Conservation (phyloP, 1,140 invertebrate genomes). For the Aphidius ervi region DNA sequence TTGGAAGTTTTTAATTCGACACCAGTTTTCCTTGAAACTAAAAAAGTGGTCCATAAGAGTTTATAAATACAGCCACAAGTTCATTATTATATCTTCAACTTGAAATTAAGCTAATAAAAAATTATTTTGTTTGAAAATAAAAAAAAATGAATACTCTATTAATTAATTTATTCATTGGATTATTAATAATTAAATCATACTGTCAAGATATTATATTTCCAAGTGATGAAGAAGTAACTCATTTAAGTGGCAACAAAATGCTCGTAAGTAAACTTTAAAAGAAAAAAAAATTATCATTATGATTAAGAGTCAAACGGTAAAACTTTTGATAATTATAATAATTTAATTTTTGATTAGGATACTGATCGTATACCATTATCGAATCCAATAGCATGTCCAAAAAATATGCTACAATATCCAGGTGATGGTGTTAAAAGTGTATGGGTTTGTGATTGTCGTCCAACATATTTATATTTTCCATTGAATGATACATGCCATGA, state of each 20-base stretch:
- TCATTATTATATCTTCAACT: no score
- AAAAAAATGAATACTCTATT: no score
- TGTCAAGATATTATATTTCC: slow-evolving; percentile 36
- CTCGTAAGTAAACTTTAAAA: slow-evolving; percentile 24
- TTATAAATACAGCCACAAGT: no score
- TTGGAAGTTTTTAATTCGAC: no score
- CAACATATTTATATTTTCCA: slow-evolving; percentile 61
- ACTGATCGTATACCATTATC: slow-evolving; percentile 48
- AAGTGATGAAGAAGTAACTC: slow-evolving; percentile 23
- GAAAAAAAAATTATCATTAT: neutral
- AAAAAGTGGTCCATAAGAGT: no score
- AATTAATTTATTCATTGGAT: neutral
- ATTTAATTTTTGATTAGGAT: neutral
- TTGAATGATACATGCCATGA: slow-evolving; percentile 57
- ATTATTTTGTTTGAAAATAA: no score
- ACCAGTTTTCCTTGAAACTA: no score
- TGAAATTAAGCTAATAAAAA: no score
- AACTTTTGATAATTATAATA: neutral
- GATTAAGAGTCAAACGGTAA: neutral
- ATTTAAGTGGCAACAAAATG: slow-evolving; percentile 27
- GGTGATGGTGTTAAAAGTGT: slow-evolving; percentile 56
- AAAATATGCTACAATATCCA: slow-evolving; percentile 62
- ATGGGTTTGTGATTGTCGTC: slow-evolving; percentile 66
- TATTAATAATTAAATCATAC: slow-evolving; percentile 1
- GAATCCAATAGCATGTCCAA: slow-evolving; percentile 55